Conservation (phyloP, 2,888 invertebrate genomes). For the Mimumesa dahlbomi region DNA sequence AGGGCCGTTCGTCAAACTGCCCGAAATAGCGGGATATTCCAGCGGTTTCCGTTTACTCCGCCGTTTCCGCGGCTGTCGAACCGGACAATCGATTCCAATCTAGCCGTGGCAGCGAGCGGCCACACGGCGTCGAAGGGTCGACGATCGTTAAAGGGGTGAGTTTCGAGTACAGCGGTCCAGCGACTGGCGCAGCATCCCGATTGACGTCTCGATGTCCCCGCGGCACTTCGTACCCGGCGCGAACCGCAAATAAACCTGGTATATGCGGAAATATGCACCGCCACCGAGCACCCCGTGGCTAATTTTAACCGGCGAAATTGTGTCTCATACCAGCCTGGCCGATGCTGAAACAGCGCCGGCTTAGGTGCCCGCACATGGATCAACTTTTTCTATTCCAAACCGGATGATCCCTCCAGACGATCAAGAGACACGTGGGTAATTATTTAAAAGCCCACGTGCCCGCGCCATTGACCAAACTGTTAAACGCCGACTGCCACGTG, state of each 20-base stretch:
- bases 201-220: conserved; percentile 65
- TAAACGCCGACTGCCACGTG: too few relatives aligned
- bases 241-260: conserved; percentile 75
- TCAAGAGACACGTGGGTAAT: not conserved
- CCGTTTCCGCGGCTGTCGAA: too few relatives aligned
- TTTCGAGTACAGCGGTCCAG: conserved; percentile 65
- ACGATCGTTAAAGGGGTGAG: conserved; percentile 34
- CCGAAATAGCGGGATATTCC: too few relatives aligned
- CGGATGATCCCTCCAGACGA: not conserved
- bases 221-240: conserved; percentile 64
- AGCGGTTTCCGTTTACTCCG: too few relatives aligned
- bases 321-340: conserved; percentile 75
- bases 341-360: conserved; percentile 57
- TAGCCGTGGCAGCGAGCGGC: not conserved
- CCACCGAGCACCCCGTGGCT: conserved; percentile 72
- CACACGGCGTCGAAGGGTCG: not conserved
- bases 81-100: too few relatives aligned
- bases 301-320: conserved; percentile 76
- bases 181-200: conserved; percentile 48
- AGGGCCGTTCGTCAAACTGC: too few relatives aligned
- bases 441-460: not conserved
- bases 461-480: too few relatives aligned
- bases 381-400: conserved; percentile 12
- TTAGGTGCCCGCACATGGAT: conserved; percentile 32
- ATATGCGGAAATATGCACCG: conserved; percentile 78